Percentiles rank a stretch among this genome's conserved stretches.
phyloP scores from a whole-genome alignment of 2,888 invertebrate species.

The Ryuthela nishihirai region DNA sequence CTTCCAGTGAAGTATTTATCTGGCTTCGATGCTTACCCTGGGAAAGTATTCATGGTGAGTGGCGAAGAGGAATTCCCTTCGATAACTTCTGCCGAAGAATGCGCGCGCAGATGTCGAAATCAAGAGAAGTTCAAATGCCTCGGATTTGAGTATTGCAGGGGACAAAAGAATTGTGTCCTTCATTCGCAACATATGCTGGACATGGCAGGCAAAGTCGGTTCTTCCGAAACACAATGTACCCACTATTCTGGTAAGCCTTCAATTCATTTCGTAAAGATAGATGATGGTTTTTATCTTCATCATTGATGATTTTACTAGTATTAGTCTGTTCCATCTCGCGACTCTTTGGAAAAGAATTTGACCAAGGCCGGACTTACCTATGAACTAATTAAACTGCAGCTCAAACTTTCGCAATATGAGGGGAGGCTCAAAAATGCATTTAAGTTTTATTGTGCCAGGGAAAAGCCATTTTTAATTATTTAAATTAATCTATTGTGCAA shows the following conservation, averaged over 20 bases:
- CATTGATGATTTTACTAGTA: no score
- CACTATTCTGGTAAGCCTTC: slow-evolving; percentile 31
- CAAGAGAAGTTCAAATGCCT: slow-evolving; percentile 7
- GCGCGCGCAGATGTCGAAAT: slow-evolving; percentile 15
- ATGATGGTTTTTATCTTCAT: no score
- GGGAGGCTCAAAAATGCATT: no score
- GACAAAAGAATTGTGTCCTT: slow-evolving; percentile 7
- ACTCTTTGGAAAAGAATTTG: no score
- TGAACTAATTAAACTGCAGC: no score
- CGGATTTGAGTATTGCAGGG: slow-evolving; percentile 30
- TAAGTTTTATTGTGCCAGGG: no score
- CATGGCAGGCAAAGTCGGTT: slow-evolving; percentile 1
- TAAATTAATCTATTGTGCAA: no score
- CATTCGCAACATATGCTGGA: slow-evolving; percentile 26
- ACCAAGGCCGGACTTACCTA: no score
- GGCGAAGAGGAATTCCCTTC: background rate
- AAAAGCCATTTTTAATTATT: no score
- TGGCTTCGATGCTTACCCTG: slow-evolving; percentile 12
- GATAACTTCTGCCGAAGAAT: slow-evolving; percentile 4
- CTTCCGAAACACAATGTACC: slow-evolving; percentile 5
- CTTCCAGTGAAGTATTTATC: slow-evolving; percentile 23
- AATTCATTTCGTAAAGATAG: no score
- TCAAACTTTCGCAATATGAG: no score
- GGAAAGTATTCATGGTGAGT: background rate
- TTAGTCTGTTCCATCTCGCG: no score